These are phyloP conservation scores for Beaufortia kweichowensis DNA, from an alignment of 2,113 vertebrate genomes.

Conservation along the genomic window DNA sequence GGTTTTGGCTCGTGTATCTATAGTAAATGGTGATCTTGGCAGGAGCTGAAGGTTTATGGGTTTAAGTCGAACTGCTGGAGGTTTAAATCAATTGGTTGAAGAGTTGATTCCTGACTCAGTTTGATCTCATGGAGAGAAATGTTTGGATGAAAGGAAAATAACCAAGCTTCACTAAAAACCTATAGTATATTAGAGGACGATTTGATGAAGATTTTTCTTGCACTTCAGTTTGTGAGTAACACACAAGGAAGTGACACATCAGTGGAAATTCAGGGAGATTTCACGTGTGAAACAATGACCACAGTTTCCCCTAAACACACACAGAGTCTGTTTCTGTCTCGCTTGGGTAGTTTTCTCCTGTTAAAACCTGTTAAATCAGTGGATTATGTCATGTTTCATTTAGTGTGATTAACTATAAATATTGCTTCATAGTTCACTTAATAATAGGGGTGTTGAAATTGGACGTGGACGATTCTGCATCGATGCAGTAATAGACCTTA, in stretches of 20 bases:
- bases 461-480: too few species aligned
- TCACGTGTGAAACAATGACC: background rate
- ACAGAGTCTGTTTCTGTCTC: background rate
- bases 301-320: background rate
- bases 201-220: too few species aligned
- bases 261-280: background rate
- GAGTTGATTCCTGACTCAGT: background rate
- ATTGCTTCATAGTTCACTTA: too few species aligned
- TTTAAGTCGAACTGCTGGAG: slow-evolving; percentile 42
- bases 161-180: slow-evolving; percentile 4
- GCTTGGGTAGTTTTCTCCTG: background rate
- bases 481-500: too few species aligned
- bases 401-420: too few species aligned
- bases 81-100: slow-evolving; percentile 54
- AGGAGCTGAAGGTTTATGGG: slow-evolving; percentile 39
- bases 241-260: background rate
- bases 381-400: background rate
- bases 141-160: background rate
- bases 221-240: background rate
- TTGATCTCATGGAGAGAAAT: background rate
- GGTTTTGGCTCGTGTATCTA: slow-evolving; percentile 44
- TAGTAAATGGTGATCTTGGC: slow-evolving; percentile 44
- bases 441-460: too few species aligned
- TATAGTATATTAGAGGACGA: too few species aligned
- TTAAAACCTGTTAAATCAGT: background rate